phyloP scores from a whole-genome alignment of 2,888 invertebrate species.

The Hecatera dysodea region DNA sequence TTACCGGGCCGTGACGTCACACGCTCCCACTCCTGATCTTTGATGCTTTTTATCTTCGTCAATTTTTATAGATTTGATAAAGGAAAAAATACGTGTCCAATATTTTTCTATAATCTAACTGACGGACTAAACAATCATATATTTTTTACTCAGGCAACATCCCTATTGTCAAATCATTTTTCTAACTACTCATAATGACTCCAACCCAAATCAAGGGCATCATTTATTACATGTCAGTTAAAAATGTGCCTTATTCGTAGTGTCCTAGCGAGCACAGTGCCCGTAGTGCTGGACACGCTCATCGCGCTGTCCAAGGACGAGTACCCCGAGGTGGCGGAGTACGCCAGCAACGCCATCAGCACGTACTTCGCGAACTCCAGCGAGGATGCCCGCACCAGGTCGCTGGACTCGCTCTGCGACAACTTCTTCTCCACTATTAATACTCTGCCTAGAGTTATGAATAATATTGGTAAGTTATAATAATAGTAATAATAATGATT shows the following conservation, averaged over 20 bases:
- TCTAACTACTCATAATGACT: no score
- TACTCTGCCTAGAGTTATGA: constrained; percentile 92
- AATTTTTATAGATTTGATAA: no score
- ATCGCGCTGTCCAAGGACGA: constrained; percentile 93
- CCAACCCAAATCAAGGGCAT: no score
- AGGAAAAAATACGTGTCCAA: no score
- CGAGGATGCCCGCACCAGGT: constrained; percentile 74
- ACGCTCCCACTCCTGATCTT: no score
- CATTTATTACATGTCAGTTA: background rate
- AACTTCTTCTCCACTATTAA: constrained; percentile 91
- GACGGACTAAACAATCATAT: no score
- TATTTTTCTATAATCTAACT: no score
- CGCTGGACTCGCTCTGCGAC: constrained; percentile 91
- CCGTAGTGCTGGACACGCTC: constrained; percentile 92
- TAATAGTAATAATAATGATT: no score
- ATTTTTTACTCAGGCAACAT: no score
- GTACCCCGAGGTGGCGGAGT: constrained; percentile 86
- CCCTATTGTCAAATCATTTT: no score
- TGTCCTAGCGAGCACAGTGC: constrained; percentile 91
- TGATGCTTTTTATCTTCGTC: no score
- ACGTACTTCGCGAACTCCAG: constrained; percentile 74
- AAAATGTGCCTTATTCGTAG: constrained; percentile 64
- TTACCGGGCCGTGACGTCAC: no score
- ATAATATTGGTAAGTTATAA: constrained; percentile 88
- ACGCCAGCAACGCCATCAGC: constrained; percentile 83